Evolutionary conservation across 2,888 invertebrate genomes (phyloP).

Genomic region (Mythimna ferrago): DNA sequence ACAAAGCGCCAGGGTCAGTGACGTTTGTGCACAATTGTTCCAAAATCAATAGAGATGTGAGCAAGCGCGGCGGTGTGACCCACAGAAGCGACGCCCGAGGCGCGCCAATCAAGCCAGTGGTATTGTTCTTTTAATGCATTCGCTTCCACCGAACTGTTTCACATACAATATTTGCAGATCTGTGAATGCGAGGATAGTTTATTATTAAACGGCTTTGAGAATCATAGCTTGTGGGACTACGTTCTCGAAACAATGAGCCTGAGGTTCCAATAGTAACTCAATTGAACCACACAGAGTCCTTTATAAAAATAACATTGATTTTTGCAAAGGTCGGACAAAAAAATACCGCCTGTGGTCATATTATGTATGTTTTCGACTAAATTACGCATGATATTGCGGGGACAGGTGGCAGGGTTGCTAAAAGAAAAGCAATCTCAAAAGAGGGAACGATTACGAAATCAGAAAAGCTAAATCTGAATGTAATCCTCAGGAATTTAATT

Average conservation of each 20-base stretch:
- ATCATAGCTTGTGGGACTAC: conserved; percentile 5
- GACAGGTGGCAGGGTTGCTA: conserved; percentile 37
- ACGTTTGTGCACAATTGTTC: conserved; percentile 71
- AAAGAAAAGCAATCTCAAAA: conserved; percentile 38
- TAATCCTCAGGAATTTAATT: conserved; percentile 39
- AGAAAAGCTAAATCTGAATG: conserved; percentile 24
- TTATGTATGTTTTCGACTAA: conserved; percentile 37
- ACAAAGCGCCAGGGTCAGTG: conserved; percentile 72
- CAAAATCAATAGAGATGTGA: conserved; percentile 74
- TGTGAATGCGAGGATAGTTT: conserved; percentile 22
- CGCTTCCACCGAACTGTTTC: conserved; percentile 54
- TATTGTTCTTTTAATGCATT: conserved; percentile 71
- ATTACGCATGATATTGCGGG: conserved; percentile 52
- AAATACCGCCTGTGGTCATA: conserved; percentile 30
- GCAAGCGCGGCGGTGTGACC: conserved; percentile 42
- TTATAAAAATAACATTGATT: conserved; percentile 48
- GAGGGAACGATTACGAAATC: conserved; percentile 44
- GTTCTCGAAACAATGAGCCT: conserved; percentile 32
- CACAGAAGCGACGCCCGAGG: conserved; percentile 66
- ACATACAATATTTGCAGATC: conserved; percentile 29
- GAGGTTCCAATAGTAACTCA: conserved; percentile 26
- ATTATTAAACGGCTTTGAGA: conserved; percentile 17
- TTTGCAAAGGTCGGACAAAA: conserved; percentile 54
- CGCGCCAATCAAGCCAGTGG: conserved; percentile 64
- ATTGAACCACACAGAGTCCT: conserved; percentile 48